These are phyloP conservation scores for Eueremaeus valkanovi DNA, from an alignment of 2,888 invertebrate genomes.

Conservation along the genomic window DNA sequence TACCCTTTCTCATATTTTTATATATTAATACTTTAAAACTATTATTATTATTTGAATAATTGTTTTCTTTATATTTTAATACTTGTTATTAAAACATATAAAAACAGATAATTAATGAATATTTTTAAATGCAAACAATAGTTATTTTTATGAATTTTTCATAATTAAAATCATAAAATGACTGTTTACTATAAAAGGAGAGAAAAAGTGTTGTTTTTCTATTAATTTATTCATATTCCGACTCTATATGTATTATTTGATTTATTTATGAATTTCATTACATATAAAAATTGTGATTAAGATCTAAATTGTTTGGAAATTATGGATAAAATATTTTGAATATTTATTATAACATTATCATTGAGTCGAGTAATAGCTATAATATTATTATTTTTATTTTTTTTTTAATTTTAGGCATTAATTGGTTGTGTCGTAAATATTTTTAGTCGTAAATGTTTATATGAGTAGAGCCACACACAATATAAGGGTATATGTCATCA, in stretches of 20 bases:
- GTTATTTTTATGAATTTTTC: too few relatives aligned
- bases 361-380: neutral
- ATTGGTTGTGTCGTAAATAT: constrained; percentile 5
- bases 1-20: neutral
- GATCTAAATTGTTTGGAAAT: too few relatives aligned
- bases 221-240: too few relatives aligned
- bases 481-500: neutral
- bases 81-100: neutral
- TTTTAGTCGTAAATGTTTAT: neutral
- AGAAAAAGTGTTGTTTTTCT: too few relatives aligned
- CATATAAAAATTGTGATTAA: too few relatives aligned
- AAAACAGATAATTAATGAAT: neutral
- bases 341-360: too few relatives aligned
- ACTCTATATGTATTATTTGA: too few relatives aligned
- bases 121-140: too few relatives aligned
- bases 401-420: neutral
- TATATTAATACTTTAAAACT: neutral
- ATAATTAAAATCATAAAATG: too few relatives aligned
- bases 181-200: too few relatives aligned
- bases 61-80: neutral
- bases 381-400: neutral
- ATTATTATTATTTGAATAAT: neutral
- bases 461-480: neutral
- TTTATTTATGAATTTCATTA: too few relatives aligned
- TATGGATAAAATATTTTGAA: too few relatives aligned